These are phyloP conservation scores for Geophilus truncorum DNA, from an alignment of 2,888 invertebrate genomes.

Conservation along the genomic window DNA sequence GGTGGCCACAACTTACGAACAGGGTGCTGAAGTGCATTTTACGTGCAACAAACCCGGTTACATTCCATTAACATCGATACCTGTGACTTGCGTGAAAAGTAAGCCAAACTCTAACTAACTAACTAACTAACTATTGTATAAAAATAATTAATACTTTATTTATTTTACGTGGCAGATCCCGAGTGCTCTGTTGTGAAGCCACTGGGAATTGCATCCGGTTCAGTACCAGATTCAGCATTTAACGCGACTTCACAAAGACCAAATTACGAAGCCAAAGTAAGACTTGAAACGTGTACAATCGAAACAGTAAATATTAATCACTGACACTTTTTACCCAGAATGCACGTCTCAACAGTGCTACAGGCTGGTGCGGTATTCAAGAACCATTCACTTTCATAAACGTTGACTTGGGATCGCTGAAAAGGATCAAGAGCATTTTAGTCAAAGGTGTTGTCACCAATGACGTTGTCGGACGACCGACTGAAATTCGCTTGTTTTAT, in stretches of 20 bases:
- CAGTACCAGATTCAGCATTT: constrained; percentile 89
- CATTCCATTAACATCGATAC: constrained; percentile 82
- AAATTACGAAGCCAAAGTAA: constrained; percentile 42
- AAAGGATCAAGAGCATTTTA: constrained; percentile 83
- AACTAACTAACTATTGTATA: too few species aligned
- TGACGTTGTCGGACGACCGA: constrained; percentile 90
- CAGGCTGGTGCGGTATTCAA: constrained; percentile 89
- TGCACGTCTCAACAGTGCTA: constrained; percentile 82
- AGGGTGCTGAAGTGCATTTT: constrained; percentile 82
- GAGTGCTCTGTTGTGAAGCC: constrained; percentile 90
- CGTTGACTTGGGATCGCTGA: constrained; percentile 89
- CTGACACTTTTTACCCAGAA: constrained; percentile 51
- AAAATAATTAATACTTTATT: too few species aligned
- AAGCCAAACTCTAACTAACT: too few species aligned
- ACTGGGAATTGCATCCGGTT: constrained; percentile 82
- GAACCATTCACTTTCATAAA: constrained; percentile 94
- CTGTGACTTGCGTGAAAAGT: constrained; percentile 74
- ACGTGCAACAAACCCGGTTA: constrained; percentile 87
- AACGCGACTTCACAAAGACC: constrained; percentile 84
- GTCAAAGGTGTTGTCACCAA: constrained; percentile 93
- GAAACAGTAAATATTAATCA: neutral
- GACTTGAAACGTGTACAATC: neutral
- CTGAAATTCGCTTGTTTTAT: constrained; percentile 94
- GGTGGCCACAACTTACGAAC: constrained; percentile 60
- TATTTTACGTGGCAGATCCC: constrained; percentile 57